phyloP scores from a whole-genome alignment of 2,113 vertebrate species.

The Apteryx owenii region DNA sequence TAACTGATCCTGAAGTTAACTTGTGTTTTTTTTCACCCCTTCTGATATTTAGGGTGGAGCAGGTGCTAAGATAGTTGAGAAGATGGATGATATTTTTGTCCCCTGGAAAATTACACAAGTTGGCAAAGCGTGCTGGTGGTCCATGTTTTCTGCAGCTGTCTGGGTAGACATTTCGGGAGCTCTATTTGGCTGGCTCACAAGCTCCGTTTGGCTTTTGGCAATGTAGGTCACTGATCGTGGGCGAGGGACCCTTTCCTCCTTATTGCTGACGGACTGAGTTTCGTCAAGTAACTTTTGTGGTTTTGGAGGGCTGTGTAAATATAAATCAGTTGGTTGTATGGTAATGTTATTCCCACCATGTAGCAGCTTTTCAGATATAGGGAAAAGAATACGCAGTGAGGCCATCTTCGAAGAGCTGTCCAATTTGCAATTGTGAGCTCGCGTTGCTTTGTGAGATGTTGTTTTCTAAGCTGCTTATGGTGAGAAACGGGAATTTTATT shows the following conservation, averaged over 20 bases:
- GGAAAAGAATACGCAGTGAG: no score
- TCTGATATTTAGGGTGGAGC: background rate
- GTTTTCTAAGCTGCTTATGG: background rate
- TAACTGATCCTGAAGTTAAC: background rate
- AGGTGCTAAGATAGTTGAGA: no score
- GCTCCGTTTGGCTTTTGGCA: background rate
- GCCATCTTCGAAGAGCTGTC: no score
- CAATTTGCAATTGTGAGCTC: no score
- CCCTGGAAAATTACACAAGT: conserved; percentile 87
- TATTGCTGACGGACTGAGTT: background rate
- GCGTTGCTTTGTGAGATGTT: background rate
- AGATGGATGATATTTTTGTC: conserved; percentile 67
- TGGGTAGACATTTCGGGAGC: background rate
- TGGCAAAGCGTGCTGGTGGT: conserved; percentile 78
- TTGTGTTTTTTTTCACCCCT: no score
- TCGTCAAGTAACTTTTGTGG: background rate
- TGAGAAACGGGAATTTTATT: no score
- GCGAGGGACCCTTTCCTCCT: background rate
- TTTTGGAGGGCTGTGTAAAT: background rate
- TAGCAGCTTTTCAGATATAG: no score
- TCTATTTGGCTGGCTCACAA: background rate
- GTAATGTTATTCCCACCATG: no score
- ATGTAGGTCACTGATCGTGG: background rate
- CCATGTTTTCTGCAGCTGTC: no score
- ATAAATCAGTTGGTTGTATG: no score